These are phyloP conservation scores for Cecropterus lyciades DNA, from an alignment of 1,140 invertebrate genomes.

Conservation along the genomic window DNA sequence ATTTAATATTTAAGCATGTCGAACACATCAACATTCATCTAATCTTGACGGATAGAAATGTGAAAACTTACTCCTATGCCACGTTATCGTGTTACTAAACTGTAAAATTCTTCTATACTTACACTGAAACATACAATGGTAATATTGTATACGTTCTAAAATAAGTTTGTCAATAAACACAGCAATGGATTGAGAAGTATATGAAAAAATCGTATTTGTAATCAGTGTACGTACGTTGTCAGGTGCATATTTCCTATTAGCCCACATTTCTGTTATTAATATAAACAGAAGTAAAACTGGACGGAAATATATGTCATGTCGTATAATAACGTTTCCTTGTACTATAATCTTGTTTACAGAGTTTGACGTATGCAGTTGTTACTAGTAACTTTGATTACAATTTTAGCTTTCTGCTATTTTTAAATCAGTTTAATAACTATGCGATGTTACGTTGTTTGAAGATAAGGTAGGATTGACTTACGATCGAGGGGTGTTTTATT, in stretches of 20 bases:
- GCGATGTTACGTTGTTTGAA: no score
- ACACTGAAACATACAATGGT: background rate
- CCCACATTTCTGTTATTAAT: slow-evolving; percentile 33
- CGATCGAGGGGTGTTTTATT: no score
- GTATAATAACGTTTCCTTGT: slow-evolving; percentile 27
- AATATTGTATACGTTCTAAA: background rate
- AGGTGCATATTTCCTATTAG: slow-evolving; percentile 32
- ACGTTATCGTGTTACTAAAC: slow-evolving; percentile 1
- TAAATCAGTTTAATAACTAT: no score
- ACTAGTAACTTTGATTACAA: background rate
- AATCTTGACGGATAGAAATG: slow-evolving; percentile 14
- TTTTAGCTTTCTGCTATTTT: no score
- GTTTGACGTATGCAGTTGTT: slow-evolving; percentile 10
- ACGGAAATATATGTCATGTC: slow-evolving; percentile 27
- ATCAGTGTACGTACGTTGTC: background rate
- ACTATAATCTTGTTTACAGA: slow-evolving; percentile 17
- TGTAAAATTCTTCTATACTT: background rate
- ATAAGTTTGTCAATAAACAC: background rate
- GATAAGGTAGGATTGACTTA: no score
- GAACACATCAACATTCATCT: slow-evolving; percentile 5
- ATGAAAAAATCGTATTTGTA: slow-evolving; percentile 1
- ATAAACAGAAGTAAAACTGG: slow-evolving; percentile 30
- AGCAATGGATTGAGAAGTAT: slow-evolving; percentile 20
- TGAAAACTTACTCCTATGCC: slow-evolving; percentile 12
- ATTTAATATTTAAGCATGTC: slow-evolving; percentile 11